Evolutionary conservation across 2,797 vertebrate species (phyloP).

Genomic region (Naso thynnoides): DNA sequence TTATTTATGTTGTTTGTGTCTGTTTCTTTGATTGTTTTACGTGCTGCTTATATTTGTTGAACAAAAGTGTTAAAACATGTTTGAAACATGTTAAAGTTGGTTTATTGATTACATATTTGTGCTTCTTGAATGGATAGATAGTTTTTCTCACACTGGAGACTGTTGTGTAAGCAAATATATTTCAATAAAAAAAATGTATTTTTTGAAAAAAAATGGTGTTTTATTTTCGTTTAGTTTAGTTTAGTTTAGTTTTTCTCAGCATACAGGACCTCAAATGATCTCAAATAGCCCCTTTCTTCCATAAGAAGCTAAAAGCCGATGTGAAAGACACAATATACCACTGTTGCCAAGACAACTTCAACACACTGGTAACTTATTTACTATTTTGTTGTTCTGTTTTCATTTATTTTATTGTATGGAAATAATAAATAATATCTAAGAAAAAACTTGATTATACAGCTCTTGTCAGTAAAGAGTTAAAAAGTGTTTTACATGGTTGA

Average conservation of each 20-base stretch:
- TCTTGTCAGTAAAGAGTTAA: background rate
- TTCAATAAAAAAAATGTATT: conserved; percentile 5
- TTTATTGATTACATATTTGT: too few species aligned
- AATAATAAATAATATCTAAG: too few species aligned
- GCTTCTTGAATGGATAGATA: too few species aligned
- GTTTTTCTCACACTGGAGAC: background rate
- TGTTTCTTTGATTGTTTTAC: background rate
- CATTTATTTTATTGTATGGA: background rate
- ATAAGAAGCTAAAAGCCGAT: too few species aligned
- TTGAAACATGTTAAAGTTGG: too few species aligned
- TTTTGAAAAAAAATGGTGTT: background rate
- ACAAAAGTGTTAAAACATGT: background rate
- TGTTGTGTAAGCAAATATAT: background rate
- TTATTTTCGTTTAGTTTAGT: background rate
- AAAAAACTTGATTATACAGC: background rate
- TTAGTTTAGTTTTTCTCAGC: background rate
- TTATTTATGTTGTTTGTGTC: background rate
- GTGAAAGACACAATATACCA: too few species aligned
- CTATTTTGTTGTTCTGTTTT: background rate
- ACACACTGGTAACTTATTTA: too few species aligned
- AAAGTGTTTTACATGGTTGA: background rate
- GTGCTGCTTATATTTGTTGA: background rate
- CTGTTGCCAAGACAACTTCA: too few species aligned
- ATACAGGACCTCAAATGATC: background rate
- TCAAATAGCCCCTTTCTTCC: background rate